Evolutionary conservation across 2,888 invertebrate genomes (phyloP).

Genomic region (Stramonita haemastoma): DNA sequence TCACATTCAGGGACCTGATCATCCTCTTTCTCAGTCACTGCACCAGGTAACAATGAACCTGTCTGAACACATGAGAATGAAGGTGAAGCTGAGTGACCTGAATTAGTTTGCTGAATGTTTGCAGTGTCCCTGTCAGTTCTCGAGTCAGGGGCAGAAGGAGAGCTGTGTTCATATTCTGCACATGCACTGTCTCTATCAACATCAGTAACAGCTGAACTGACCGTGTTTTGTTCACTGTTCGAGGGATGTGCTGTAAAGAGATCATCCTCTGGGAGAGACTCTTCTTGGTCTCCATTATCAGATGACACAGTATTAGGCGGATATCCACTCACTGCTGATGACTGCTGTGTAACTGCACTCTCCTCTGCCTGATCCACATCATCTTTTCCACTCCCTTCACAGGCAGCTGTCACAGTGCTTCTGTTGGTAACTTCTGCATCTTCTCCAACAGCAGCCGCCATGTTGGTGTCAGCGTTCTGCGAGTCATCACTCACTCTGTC

Average conservation of each 20-base stretch:
- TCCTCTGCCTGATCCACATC: not conserved
- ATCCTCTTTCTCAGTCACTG: constrained; percentile 27
- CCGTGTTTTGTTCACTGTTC: not conserved
- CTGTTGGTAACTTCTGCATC: not conserved
- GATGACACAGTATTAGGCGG: not conserved
- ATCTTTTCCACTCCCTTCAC: not conserved
- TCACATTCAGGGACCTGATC: constrained; percentile 46
- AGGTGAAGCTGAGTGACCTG: not conserved
- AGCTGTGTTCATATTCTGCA: not conserved
- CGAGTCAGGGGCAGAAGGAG: not conserved
- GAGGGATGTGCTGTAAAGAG: not conserved
- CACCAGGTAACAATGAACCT: not conserved
- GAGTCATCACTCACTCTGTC: not conserved
- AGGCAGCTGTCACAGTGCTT: not conserved
- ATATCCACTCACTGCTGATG: not conserved
- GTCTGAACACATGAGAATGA: not conserved
- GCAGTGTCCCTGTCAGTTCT: too few species aligned
- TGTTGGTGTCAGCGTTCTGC: not conserved
- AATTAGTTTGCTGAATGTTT: not conserved
- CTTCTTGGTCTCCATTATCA: constrained; percentile 21
- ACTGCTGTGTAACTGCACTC: not conserved
- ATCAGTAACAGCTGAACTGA: not conserved
- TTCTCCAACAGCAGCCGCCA: not conserved
- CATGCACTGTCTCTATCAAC: not conserved
- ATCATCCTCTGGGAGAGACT: constrained; percentile 38